These are phyloP conservation scores for Eulimnadia texana DNA, from an alignment of 1,140 invertebrate genomes.

Conservation along the genomic window DNA sequence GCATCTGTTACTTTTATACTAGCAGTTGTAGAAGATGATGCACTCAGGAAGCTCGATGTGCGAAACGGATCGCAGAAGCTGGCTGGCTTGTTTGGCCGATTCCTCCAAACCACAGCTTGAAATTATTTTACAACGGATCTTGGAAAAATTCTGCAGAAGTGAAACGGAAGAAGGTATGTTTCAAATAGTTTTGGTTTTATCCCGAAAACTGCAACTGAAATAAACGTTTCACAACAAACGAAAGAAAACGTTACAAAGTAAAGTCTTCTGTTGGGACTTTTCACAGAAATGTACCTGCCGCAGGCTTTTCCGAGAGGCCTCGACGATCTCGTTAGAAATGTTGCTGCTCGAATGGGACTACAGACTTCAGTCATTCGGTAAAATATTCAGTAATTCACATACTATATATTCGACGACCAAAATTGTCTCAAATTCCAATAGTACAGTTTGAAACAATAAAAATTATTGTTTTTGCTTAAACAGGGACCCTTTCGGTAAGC, in stretches of 20 bases:
- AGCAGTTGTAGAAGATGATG: too few relatives aligned
- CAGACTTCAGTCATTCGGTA: too few relatives aligned
- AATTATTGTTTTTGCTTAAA: background rate
- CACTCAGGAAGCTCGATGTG: background rate
- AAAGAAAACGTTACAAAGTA: too few relatives aligned
- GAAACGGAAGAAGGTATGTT: background rate
- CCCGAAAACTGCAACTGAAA: too few relatives aligned
- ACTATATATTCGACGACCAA: background rate
- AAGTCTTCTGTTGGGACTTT: background rate
- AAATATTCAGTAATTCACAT: too few relatives aligned
- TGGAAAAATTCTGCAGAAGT: background rate
- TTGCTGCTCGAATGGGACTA: too few relatives aligned
- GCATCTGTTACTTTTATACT: too few relatives aligned
- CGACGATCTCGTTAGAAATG: too few relatives aligned
- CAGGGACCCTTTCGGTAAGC: background rate
- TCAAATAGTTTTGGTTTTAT: background rate
- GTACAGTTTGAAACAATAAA: background rate
- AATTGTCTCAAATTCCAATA: background rate
- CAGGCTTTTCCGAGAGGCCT: too few relatives aligned
- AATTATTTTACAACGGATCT: background rate
- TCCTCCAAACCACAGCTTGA: background rate
- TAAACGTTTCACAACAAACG: too few relatives aligned
- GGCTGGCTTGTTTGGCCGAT: background rate
- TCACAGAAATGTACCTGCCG: too few relatives aligned
- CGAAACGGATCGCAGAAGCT: background rate